Base-by-base conservation (phyloP, 2,888 invertebrate species). In the Linnaemya tessellans region DNA sequence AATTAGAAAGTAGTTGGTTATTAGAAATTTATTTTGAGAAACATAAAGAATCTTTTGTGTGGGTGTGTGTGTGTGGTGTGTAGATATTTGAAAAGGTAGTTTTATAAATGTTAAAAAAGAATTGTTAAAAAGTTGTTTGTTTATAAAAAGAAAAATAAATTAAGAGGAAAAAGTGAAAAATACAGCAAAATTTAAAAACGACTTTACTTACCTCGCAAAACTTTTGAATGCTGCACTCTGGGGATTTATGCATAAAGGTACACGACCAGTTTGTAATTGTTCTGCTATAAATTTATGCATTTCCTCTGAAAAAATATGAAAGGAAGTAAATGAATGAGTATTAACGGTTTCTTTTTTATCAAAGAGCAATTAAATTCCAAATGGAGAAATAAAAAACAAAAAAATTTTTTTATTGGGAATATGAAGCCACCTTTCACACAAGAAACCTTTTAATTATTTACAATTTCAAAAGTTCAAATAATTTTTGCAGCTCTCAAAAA, bases 211-310 rank as follows among this genome's bases (percentile, higher is more conserved):
- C 99, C 98, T 99, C 95, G 98, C 98, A 96, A 99, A 99, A 95
- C 98, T 99, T 95, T 99, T 99, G 95, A 99, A 99, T 93, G 99
- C 98, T 93, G 99, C 98, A 92, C 99, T 99, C 94, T 98, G 98
- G 90, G 99, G 99, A 94, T 99, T 99, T 94, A 99, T 99, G 95
- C 99, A 99, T 90, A 99, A 95, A 89, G 99, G 99, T 90, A 99
- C 98, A 89, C 98, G 96, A 92, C 97, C 97, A 91, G 97, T 97
- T 93, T 97, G 97, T 92, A 98, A 95, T 93, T 98, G 98, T 93
- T 99, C 98, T 91, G 97, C 97, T 93, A 99, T 98, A 94, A 99
- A 99, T 94, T 98, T 98, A 95, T 99, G 98, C 95, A 99, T 97
- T 95, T 98, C 98, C 95, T 99, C 99, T 97, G 96, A 84, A 95